Evolutionary conservation across 2,888 invertebrate genomes (phyloP).

Genomic region (Ligdia adustata): DNA sequence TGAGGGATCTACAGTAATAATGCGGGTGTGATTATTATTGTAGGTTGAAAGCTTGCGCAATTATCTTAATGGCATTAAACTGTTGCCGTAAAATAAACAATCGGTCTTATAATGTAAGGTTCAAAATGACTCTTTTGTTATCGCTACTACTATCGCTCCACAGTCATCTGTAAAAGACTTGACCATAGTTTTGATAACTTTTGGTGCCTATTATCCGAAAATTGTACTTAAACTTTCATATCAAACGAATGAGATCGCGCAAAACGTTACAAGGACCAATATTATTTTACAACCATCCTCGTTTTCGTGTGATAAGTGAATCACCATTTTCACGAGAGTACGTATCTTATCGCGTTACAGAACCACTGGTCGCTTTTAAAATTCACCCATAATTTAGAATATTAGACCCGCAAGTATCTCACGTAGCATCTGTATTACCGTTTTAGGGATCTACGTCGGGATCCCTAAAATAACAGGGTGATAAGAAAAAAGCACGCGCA

Average conservation of each 20-base stretch:
- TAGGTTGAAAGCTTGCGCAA: no score
- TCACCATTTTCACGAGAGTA: constrained; percentile 49
- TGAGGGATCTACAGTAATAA: no score
- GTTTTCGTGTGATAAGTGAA: constrained; percentile 28
- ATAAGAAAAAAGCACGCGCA: constrained; percentile 56
- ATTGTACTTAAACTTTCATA: background rate
- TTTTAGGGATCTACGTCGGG: constrained; percentile 57
- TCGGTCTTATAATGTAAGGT: no score
- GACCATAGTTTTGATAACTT: no score
- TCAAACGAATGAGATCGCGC: background rate
- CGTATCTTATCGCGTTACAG: constrained; percentile 41
- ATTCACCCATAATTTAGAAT: constrained; percentile 66
- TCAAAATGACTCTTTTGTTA: no score
- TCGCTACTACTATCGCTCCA: no score
- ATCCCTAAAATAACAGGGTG: constrained; percentile 57
- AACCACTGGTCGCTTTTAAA: constrained; percentile 54
- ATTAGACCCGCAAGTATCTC: constrained; percentile 65
- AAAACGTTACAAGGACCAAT: background rate
- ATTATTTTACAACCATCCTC: constrained; percentile 1
- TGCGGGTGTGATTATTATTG: no score
- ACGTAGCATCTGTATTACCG: constrained; percentile 79
- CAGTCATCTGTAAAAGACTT: no score
- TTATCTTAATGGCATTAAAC: no score
- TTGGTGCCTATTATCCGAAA: no score
- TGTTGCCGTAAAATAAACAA: no score